A percentile compares a stretch with the other conserved stretches of the same genome.
These are phyloP conservation scores for Macquaria ambigua DNA, from an alignment of 2,113 vertebrate genomes.

Conservation along the genomic window DNA sequence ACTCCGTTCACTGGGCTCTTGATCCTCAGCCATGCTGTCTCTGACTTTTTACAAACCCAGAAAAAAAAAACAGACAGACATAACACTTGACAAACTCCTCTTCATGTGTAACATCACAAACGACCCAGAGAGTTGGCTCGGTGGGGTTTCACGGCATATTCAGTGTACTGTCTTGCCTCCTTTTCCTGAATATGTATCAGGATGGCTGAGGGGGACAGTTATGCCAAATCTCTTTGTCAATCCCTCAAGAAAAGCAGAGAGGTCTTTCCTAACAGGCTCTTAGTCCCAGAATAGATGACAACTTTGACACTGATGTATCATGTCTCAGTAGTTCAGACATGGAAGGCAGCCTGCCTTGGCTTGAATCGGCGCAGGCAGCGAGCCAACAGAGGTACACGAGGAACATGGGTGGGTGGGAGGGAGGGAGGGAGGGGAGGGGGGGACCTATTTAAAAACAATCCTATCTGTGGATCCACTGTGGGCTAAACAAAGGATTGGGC, in stretches of 20 bases:
- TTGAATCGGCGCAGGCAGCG: constrained; percentile 46
- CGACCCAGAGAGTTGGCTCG: not conserved
- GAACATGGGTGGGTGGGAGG: not conserved
- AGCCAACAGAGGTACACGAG: constrained; percentile 55
- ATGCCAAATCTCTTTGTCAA: constrained; percentile 48
- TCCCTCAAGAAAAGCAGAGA: constrained; percentile 29
- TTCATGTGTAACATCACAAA: constrained; percentile 38
- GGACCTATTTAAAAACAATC: constrained; percentile 74
- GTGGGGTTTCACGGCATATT: constrained; percentile 22
- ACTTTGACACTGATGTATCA: constrained; percentile 68
- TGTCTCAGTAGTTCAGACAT: constrained; percentile 59
- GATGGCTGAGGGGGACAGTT: constrained; percentile 42
- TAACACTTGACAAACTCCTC: constrained; percentile 35
- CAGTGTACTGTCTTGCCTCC: not conserved
- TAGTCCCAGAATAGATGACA: constrained; percentile 58
- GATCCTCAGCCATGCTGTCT: constrained; percentile 31
- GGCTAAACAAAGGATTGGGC: constrained; percentile 77
- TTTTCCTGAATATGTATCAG: constrained; percentile 33
- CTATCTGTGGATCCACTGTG: constrained; percentile 74
- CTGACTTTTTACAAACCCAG: constrained; percentile 12
- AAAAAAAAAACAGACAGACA: constrained; percentile 34
- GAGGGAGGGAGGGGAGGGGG: not conserved
- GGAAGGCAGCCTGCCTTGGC: constrained; percentile 24
- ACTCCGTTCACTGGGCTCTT: constrained; percentile 32
- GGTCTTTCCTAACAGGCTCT: constrained; percentile 48